Evolutionary conservation across 1,140 invertebrate genomes (phyloP), one percentile per base, ranked within the genome.

Genomic region (Drosophila arawakana): DNA sequence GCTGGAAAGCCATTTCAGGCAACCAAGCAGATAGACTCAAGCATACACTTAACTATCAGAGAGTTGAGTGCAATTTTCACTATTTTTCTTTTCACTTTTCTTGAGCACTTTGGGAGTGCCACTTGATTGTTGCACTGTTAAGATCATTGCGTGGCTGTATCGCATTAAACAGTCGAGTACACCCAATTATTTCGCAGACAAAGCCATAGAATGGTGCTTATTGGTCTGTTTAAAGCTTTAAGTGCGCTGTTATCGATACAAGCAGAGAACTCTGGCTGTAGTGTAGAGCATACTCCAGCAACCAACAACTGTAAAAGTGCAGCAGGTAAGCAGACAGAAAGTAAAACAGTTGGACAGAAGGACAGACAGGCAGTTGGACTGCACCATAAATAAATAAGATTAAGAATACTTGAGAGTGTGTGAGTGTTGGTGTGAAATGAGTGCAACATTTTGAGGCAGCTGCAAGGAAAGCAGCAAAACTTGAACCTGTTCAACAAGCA

Each of bases 321-420:
- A 37, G 3, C 21, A 75, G 74, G 54, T 52, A 79, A 68, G 73
- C 66, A 61, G 3, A 62, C 47, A 44, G 46, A 7, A 10, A 46
- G 46, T 10, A 25, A 43, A 60, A 25, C 47, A 70, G 62, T 54
- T 50, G 41, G 44, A 21, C 41, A 49, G 49, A 34, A 4, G 37
- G 58, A 8, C 10, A 18, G 47, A 5, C 18, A 44, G 49, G 6
- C 58, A 66, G 54, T 41, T 61, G 59, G 52, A 50, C 11, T 10
- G 47, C 61, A 60, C 70, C 71, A 86, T 86, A 86, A 88, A 88
- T 88, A 88, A 88, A 89, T 88, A 88, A 88, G 84, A 88, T 88
- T 89, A 88, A 88, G 83, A 80, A 63, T 60, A 74, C 83, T 89
- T 76, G 9, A 43, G 25, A 55, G 59, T 41, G 34, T 21, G 43